Base-by-base conservation (phyloP, 53 echinoderm and acorn worm genomes). In the Patiria pectinifera region DNA sequence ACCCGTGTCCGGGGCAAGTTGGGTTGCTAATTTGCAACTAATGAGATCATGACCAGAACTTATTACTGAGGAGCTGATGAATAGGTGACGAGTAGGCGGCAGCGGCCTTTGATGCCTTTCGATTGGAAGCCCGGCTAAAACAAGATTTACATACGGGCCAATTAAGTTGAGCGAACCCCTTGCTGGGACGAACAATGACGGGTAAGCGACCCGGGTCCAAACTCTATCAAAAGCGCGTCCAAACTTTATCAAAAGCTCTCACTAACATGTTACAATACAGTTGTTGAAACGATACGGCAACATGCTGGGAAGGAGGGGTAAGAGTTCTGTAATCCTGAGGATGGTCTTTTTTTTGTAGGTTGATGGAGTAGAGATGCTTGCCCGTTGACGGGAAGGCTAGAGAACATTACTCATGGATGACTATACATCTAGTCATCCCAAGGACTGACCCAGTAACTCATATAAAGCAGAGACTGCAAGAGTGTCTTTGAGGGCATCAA, bases 271-370 rank as follows among this genome's bases (percentile, higher is more conserved):
- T 13, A 46, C 47, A 89, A 90, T 69, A 66, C 45, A 23, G 11
- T 69, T 12, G 80, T 46, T 77, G 62, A 63, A 90, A 80, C 47
- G 80, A 90, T 80, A 66, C 43, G 69, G 48, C 66, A 21, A 47
- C 69, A 80, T 48, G 69, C 69, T 80, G 80, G 35, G 89, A 10
- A 2, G 15, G 81, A 48, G 2, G 26, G 2, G 6, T 47, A 4
- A 14, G 62, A 59, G 23, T 59, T 2, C 14, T 11, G 16, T 59
- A 4, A 79, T 46, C 18, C 23, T 11, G 35, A 69, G 49, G 90
- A 82, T 90, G 90, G 79, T 48, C 90, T 66, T 90, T 90, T 90
- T 80, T 53, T 53, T 53, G 53, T 53, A 6, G 53, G 87, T 61
- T 76, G 78, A n/a, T 18, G 59, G 22, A 23, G 78, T n/a, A 47